Percentiles rank a stretch among this genome's conserved stretches.
phyloP scores from a whole-genome alignment of 2,113 vertebrate genomes.

The Austrofundulus limnaeus region DNA sequence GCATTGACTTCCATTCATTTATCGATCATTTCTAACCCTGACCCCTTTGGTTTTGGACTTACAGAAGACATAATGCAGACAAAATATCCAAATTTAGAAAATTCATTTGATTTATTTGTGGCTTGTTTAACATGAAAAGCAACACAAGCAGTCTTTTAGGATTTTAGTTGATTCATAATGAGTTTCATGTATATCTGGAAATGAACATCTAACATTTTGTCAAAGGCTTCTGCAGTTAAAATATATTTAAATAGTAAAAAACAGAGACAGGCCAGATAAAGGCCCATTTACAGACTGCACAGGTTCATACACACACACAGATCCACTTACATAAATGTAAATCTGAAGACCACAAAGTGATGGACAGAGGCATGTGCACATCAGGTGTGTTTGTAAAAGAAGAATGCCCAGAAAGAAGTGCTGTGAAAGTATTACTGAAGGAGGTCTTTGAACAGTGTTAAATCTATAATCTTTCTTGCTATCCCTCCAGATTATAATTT shows the following conservation, averaged over 20 bases:
- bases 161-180: not conserved
- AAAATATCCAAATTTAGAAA: too few relatives aligned
- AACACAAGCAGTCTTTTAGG: not conserved
- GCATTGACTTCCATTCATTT: too few relatives aligned
- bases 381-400: not conserved
- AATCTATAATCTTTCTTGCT: not conserved
- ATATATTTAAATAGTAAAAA: not conserved
- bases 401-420: not conserved
- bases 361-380: not conserved
- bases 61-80: too few relatives aligned
- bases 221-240: not conserved
- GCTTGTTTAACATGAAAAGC: too few relatives aligned
- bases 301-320: not conserved
- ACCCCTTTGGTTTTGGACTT: too few relatives aligned
- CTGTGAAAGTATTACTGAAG: not conserved
- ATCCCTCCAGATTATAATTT: not conserved
- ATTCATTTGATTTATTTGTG: too few relatives aligned
- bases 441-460: not conserved
- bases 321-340: slow-evolving; percentile 2
- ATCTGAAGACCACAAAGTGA: not conserved
- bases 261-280: not conserved
- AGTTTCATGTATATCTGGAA: not conserved
- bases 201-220: not conserved
- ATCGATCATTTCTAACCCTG: too few relatives aligned
- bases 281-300: not conserved